phyloP scores from a whole-genome alignment of 2,113 vertebrate species.

The Alexandromys fortis region DNA sequence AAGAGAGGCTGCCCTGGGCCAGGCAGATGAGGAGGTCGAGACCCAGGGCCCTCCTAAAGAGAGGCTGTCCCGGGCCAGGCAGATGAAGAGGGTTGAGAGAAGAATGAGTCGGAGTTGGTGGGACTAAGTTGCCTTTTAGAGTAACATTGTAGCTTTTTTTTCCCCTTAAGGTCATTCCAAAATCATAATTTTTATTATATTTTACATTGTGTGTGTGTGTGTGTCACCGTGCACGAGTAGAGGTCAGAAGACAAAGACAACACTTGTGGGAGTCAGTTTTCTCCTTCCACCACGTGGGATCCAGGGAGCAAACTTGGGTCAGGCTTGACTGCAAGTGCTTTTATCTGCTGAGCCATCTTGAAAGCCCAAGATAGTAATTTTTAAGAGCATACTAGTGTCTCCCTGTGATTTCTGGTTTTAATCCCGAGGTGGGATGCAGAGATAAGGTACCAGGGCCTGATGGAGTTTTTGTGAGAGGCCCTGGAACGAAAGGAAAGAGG shows the following conservation, averaged over 20 bases:
- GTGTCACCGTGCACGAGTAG: too few relatives aligned
- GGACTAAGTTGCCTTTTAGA: background rate
- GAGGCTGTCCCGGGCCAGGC: too few relatives aligned
- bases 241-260: background rate
- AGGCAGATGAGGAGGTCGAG: too few relatives aligned
- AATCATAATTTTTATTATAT: background rate
- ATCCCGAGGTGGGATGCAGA: background rate
- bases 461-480: background rate
- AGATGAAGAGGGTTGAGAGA: background rate
- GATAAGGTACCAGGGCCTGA: background rate
- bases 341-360: background rate
- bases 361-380: background rate
- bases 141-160: background rate
- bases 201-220: background rate
- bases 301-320: background rate
- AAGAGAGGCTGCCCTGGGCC: background rate
- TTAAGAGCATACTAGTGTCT: background rate
- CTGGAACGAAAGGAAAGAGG: background rate
- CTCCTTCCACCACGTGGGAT: background rate
- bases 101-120: background rate
- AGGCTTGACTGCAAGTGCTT: too few relatives aligned
- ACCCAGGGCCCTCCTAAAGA: too few relatives aligned
- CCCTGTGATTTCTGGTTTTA: background rate
- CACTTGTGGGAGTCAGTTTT: background rate
- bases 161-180: background rate